Conservation (phyloP, 2,888 invertebrate species). For the Amphipyra tragopoginis region DNA sequence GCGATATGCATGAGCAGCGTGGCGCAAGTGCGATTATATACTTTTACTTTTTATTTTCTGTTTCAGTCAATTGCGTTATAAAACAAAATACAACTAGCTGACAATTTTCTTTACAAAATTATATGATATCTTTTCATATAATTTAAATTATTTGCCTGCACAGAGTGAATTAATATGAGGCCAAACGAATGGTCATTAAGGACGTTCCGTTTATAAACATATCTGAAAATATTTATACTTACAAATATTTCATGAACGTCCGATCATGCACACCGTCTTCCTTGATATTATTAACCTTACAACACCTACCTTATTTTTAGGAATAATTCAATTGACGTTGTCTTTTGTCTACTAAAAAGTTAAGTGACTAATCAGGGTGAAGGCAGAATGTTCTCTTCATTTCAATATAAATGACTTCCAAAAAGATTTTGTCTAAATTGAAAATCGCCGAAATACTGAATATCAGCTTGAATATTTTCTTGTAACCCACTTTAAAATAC, state of each 20-base stretch:
- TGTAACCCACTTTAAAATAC: neutral
- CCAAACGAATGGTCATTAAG: conserved; percentile 55
- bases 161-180: conserved; percentile 48
- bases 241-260: conserved; percentile 51
- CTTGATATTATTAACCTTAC: neutral
- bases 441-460: too few species aligned
- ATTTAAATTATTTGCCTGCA: conserved; percentile 34
- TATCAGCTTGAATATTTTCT: neutral
- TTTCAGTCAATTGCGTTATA: conserved; percentile 13
- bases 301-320: neutral
- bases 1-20: conserved; percentile 37
- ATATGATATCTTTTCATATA: neutral
- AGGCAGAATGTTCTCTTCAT: too few species aligned
- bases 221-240: conserved; percentile 64
- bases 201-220: conserved; percentile 74
- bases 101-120: neutral
- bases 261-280: conserved; percentile 8
- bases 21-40: conserved; percentile 46
- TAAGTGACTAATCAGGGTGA: too few species aligned
- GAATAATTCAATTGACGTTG: too few species aligned
- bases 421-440: too few species aligned
- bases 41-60: conserved; percentile 57
- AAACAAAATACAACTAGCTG: conserved; percentile 11
- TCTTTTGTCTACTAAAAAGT: too few species aligned
- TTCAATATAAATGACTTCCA: too few species aligned